Base-by-base conservation (phyloP, 2,113 vertebrate species). In the Corythoichthys intestinalis region DNA sequence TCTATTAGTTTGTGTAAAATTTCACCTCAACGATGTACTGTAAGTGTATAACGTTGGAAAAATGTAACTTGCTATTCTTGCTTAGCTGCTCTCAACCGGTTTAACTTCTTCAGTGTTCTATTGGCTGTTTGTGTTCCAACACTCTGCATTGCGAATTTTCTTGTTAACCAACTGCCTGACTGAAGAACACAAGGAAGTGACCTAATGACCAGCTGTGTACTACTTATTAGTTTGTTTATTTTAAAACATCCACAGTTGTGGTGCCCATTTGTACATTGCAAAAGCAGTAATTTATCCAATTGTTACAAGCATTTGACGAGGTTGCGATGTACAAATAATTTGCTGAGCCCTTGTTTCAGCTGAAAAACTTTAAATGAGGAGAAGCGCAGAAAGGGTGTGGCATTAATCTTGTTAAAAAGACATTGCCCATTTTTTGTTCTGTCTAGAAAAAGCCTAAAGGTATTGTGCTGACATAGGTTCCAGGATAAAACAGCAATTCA, bases 151-250 rank as follows among this genome's bases (percentile, higher is more conserved):
- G 56, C 4, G 12, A 6, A 6, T 58, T 37, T 58, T 35, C 11
- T 34, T 34, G 0, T 10, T 28, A 56, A 28, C 53, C 50, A n/a
- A 14, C 47, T 50, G 47, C 66, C 38, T 66, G 59, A 68, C 54
- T 75, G 49, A 66, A 49, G 72, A 77, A 69, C 67, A 34, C 75
- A 38, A 65, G 41, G 50, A 52, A 60, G 78, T 69, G 49, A 74
- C 57, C 81, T 75, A 86, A 84, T 90, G 84, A 85, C 80, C 28
- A 44, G 41, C 82, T 67, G 70, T 74, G 78, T 67, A 76, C 69
- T 64, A 70, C 65, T 75, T 82, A 87, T 85, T 63, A 63, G 12
- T 83, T 73, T 73, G 35, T 75, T 75, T 4, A 4, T 13, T 63
- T 63, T 12, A 63, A 13, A 4, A 47, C n/a, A 20, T 63, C 11